phyloP scores from a whole-genome alignment of 2,888 invertebrate species.

The Nephrotoma appendiculata region DNA sequence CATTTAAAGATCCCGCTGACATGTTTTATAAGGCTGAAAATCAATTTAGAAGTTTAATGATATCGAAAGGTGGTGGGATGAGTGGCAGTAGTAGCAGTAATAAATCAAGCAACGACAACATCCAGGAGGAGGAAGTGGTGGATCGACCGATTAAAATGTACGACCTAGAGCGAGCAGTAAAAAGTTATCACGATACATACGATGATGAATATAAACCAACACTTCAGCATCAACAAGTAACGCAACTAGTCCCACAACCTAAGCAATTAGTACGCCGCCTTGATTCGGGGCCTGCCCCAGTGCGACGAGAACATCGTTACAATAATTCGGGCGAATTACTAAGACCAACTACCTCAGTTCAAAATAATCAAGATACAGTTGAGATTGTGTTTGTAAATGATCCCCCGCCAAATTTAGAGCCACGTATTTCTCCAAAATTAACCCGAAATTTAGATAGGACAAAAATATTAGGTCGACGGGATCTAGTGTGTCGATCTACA shows the following conservation, averaged over 20 bases:
- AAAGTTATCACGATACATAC: slow-evolving; percentile 7
- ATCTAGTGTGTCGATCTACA: slow-evolving; percentile 27
- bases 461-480: slow-evolving; percentile 18
- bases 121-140: slow-evolving; percentile 7
- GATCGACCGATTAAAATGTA: slow-evolving; percentile 9
- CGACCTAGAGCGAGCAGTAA: slow-evolving; percentile 10
- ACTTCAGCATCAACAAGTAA: neutral
- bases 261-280: slow-evolving; percentile 11
- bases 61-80: slow-evolving; percentile 12
- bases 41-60: slow-evolving; percentile 19
- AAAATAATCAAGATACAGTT: slow-evolving; percentile 6
- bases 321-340: slow-evolving; percentile 14
- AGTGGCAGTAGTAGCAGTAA: neutral
- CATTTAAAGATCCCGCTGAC: slow-evolving; percentile 13
- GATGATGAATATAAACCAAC: slow-evolving; percentile 7
- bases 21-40: slow-evolving; percentile 19
- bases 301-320: slow-evolving; percentile 15
- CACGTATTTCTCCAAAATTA: neutral
- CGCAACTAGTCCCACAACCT: neutral
- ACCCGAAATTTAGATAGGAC: neutral
- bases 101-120: neutral
- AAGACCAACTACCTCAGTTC: neutral
- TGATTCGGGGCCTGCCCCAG: slow-evolving; percentile 14
- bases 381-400: slow-evolving; percentile 9
- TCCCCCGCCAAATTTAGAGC: neutral